Base-by-base conservation (phyloP, 2,888 invertebrate species). In the Lacanobia wlatinum region DNA sequence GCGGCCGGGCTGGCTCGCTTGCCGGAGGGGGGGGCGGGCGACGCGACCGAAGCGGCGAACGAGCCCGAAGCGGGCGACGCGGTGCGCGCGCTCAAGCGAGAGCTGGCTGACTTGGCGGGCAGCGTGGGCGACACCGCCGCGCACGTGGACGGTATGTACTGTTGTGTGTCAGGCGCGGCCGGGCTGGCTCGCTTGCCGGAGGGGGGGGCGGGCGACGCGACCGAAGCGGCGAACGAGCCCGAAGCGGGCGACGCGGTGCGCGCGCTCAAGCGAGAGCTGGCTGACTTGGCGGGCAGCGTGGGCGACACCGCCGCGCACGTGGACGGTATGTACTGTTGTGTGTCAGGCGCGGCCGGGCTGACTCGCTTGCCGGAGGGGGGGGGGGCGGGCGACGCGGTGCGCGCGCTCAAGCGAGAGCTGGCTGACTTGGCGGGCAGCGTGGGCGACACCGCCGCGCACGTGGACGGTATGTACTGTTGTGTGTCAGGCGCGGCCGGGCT, bases 391-490 rank as follows among this genome's bases (percentile, higher is more conserved):
- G 74, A 52, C 2, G 70, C 50, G 53, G 0, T 38, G 40, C 71
- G 9, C 9, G 72, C 40, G 55, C 40, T 70, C 9, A 73, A 82
- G 2, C 58, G 82, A 8, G 97, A 97, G 87, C 92, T 95, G 59
- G 90, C 91, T 0, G 94, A 94, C 40, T 90, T 96, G 0, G 96
- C 90, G 77, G 96, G 96, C 63, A 95, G 94, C 28, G 96, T 96
- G 53, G 88, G 87, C 1, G 89, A 89, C 70, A 73, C 87, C 16
- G 89, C 89, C 10, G 84, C 85, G 16, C 85, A 87, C 3, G 79
- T 67, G 0, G 87, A 87, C 28, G 87, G 88, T 60, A 34, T 0
- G 48, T 46, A 4, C 9, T 8, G 40, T 23, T 55, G 46, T 18
- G 6, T 48, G 18, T 2, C 83, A 9, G 88, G 88, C 1, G 89